Percentiles rank a stretch among this genome's conserved stretches.
phyloP scores from a whole-genome alignment of 2,888 invertebrate species.

The Pharmacophagus antenor region DNA sequence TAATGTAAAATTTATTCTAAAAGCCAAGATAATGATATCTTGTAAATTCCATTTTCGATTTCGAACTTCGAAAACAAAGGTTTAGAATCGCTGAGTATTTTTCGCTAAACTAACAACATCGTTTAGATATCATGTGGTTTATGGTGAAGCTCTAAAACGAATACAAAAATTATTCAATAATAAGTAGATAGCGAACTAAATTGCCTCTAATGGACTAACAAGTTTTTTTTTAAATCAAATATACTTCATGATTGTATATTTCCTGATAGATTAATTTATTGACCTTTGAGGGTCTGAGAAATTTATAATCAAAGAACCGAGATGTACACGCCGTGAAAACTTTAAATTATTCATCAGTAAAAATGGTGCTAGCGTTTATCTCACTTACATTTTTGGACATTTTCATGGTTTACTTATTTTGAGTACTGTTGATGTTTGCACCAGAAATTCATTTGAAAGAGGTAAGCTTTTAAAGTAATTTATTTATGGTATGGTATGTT shows the following conservation, averaged over 20 bases:
- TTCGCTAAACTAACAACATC: constrained; percentile 3
- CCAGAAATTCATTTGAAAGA: too few relatives aligned
- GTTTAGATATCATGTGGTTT: constrained; percentile 19
- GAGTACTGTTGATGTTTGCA: too few relatives aligned
- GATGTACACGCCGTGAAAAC: too few relatives aligned
- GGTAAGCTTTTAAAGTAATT: neutral
- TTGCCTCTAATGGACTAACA: constrained; percentile 10
- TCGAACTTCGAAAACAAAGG: constrained; percentile 1
- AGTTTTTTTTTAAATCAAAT: neutral
- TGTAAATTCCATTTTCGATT: constrained; percentile 7
- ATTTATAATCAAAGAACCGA: too few relatives aligned
- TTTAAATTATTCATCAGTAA: too few relatives aligned
- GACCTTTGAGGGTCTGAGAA: neutral
- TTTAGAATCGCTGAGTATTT: neutral
- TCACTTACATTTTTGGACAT: too few relatives aligned
- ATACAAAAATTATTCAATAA: constrained; percentile 4
- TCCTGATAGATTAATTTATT: neutral
- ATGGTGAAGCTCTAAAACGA: neutral
- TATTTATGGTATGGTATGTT: too few relatives aligned
- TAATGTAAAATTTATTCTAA: neutral
- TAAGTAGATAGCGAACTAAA: constrained; percentile 8
- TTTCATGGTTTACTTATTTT: too few relatives aligned
- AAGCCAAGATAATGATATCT: neutral
- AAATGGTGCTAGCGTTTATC: too few relatives aligned
- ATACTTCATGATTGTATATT: neutral